These are phyloP conservation scores for Ceratina calcarata DNA, from an alignment of 1,140 invertebrate genomes.

Conservation along the genomic window DNA sequence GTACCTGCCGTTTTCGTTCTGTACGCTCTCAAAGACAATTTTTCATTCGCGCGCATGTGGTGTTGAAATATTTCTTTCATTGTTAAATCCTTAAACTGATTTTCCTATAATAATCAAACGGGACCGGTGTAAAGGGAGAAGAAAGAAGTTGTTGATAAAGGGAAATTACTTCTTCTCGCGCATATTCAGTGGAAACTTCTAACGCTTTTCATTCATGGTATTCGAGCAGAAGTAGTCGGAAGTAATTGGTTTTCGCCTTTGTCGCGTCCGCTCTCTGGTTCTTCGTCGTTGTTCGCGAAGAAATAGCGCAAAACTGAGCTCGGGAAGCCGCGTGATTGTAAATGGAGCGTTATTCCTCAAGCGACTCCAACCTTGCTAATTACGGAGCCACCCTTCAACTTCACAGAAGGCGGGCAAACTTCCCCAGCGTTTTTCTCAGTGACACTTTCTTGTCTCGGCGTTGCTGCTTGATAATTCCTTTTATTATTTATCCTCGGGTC, in stretches of 20 bases:
- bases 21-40: slow-evolving; percentile 11
- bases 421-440: background rate
- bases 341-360: slow-evolving; percentile 14
- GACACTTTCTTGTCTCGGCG: too few relatives aligned
- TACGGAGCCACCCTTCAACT: background rate
- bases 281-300: background rate
- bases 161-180: background rate
- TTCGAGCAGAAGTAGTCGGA: slow-evolving; percentile 8
- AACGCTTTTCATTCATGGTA: slow-evolving; percentile 15
- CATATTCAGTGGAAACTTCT: background rate
- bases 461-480: background rate
- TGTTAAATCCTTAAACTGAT: too few relatives aligned
- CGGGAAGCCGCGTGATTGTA: slow-evolving; percentile 2
- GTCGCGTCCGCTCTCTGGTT: slow-evolving; percentile 10
- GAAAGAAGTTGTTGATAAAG: too few relatives aligned
- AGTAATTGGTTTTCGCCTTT: slow-evolving; percentile 40
- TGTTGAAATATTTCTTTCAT: too few relatives aligned
- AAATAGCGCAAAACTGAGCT: slow-evolving; percentile 16
- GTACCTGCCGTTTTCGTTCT: slow-evolving; percentile 4
- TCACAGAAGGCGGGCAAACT: background rate
- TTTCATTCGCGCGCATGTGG: background rate
- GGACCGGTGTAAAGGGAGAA: too few relatives aligned
- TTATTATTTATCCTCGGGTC: too few relatives aligned
- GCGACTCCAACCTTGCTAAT: slow-evolving; percentile 7
- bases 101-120: too few relatives aligned